A percentile compares a stretch with the other conserved stretches of the same genome.
phyloP scores from a whole-genome alignment of 2,888 invertebrate species.

The Leptogaster cylindrica region DNA sequence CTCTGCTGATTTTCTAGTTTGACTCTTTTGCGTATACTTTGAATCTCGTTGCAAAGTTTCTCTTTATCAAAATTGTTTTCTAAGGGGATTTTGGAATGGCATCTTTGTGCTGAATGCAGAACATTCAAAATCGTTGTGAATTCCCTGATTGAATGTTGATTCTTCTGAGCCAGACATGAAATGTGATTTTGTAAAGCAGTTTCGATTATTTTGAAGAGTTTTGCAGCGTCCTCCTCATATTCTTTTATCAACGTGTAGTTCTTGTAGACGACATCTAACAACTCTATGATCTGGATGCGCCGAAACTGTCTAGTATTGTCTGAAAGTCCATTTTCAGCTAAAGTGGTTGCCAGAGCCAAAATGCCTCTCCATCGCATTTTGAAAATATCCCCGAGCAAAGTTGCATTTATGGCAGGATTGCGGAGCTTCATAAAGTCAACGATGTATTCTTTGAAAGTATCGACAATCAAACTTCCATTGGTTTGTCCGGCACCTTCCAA shows the following conservation, averaged over 20 bases:
- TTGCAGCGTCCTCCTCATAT: conserved; percentile 48
- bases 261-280: conserved; percentile 70
- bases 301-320: conserved; percentile 69
- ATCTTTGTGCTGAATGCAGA: conserved; percentile 49
- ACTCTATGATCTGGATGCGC: conserved; percentile 71
- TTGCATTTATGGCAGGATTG: conserved; percentile 65
- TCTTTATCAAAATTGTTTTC: conserved; percentile 42
- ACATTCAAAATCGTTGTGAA: conserved; percentile 52
- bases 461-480: conserved; percentile 47
- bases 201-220: conserved; percentile 51
- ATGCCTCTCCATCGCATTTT: conserved; percentile 72
- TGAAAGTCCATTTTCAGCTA: conserved; percentile 69
- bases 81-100: conserved; percentile 48
- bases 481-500: conserved; percentile 12
- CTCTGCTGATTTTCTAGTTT: conserved; percentile 50
- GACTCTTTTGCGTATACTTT: conserved; percentile 51
- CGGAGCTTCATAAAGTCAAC: conserved; percentile 54
- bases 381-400: conserved; percentile 70
- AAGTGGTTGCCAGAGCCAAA: conserved; percentile 66
- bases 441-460: conserved; percentile 51
- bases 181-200: conserved; percentile 49
- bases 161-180: conserved; percentile 40
- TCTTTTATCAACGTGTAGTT: conserved; percentile 59
- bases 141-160: conserved; percentile 51
- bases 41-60: conserved; percentile 46